These are phyloP conservation scores for Tipula vernalis DNA, from an alignment of 2,888 invertebrate genomes.

Conservation along the genomic window DNA sequence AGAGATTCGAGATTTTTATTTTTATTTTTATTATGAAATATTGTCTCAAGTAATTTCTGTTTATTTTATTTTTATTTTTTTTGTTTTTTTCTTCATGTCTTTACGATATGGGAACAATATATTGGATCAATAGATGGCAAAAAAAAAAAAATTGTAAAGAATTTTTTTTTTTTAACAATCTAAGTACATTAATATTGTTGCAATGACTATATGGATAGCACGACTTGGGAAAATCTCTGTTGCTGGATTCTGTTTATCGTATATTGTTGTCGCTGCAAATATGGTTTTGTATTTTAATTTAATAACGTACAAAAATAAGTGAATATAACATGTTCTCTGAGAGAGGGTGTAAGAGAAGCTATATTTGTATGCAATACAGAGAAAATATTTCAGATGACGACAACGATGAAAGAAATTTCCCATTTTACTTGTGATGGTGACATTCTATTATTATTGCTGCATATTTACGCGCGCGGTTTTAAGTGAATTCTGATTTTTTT, in stretches of 20 bases:
- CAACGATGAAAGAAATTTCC: neutral
- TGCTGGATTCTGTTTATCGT: neutral
- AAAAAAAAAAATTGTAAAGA: neutral
- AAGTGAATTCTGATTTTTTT: neutral
- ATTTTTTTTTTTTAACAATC: neutral
- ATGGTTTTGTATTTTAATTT: neutral
- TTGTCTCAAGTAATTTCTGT: constrained; percentile 1
- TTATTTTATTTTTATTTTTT: neutral
- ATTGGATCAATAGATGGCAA: neutral
- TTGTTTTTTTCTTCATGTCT: neutral
- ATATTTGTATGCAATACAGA: neutral
- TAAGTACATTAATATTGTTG: neutral
- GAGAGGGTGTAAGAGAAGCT: neutral
- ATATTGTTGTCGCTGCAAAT: neutral
- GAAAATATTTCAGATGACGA: neutral
- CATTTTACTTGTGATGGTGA: neutral
- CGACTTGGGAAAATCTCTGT: neutral
- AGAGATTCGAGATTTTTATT: neutral
- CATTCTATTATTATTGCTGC: neutral
- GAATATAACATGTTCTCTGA: neutral
- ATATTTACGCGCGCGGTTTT: neutral
- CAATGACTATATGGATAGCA: neutral
- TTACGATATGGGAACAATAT: neutral
- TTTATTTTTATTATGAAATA: neutral
- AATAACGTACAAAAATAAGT: neutral